phyloP scores from a whole-genome alignment of 2,113 vertebrate genomes.

The Sprattus sprattus region DNA sequence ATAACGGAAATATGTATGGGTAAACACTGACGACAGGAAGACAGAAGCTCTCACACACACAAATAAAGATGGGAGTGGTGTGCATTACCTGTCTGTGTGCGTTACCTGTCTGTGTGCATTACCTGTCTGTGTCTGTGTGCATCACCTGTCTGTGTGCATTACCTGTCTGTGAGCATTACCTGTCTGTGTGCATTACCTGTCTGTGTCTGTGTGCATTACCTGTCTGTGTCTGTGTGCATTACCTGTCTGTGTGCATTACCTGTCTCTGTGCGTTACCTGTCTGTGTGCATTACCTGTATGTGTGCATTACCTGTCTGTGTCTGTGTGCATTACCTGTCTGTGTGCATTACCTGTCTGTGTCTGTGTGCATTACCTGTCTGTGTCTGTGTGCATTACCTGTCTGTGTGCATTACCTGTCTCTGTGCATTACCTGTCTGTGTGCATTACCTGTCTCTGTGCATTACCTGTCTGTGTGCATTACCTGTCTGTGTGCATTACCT shows the following conservation, averaged over 20 bases:
- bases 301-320: conserved; percentile 67
- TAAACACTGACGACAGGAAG: not conserved
- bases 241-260: conserved; percentile 68
- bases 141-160: conserved; percentile 70
- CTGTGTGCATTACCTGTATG: conserved; percentile 59
- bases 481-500: conserved; percentile 71
- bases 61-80: conserved; percentile 40
- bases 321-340: conserved; percentile 58
- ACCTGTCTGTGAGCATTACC: no score
- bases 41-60: not conserved
- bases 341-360: conserved; percentile 67
- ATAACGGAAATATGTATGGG: not conserved
- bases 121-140: conserved; percentile 65
- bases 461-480: conserved; percentile 71
- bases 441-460: conserved; percentile 64
- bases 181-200: conserved; percentile 72
- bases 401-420: conserved; percentile 59
- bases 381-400: conserved; percentile 72
- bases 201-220: conserved; percentile 20
- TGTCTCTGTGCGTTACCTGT: conserved; percentile 71
- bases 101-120: conserved; percentile 70
- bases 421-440: conserved; percentile 68
- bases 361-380: no score
- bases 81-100: conserved; percentile 69
- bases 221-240: conserved; percentile 68